These are phyloP conservation scores for Myotis davidii DNA, from an alignment of 2,113 vertebrate species.

Conservation along the genomic window DNA sequence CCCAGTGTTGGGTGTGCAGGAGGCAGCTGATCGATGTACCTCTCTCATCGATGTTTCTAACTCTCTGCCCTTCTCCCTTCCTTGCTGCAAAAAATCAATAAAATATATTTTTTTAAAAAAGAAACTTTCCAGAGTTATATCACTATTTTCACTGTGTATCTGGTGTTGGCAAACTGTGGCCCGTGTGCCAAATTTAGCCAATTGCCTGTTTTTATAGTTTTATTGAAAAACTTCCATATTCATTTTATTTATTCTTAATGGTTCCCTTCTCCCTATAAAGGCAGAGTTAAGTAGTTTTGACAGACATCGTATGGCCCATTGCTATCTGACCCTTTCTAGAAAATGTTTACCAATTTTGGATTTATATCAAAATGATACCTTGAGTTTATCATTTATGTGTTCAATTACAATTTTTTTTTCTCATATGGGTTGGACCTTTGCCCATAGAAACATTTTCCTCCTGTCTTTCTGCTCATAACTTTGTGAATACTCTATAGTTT, in stretches of 20 bases:
- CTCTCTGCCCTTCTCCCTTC: too few relatives aligned
- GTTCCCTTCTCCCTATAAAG: background rate
- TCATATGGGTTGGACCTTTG: background rate
- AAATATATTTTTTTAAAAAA: background rate
- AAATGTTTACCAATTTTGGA: background rate
- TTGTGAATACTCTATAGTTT: background rate
- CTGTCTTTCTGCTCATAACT: background rate
- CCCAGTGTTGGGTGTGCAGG: too few relatives aligned
- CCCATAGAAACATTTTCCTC: background rate
- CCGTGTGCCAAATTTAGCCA: background rate
- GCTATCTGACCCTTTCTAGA: background rate
- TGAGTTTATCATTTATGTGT: background rate
- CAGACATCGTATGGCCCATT: background rate
- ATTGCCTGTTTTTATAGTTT: background rate
- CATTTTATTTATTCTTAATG: background rate
- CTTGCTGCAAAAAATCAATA: too few relatives aligned
- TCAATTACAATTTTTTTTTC: background rate
- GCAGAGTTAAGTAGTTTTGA: background rate
- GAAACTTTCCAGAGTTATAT: background rate
- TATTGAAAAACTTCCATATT: background rate
- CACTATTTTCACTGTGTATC: background rate
- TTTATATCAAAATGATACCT: background rate
- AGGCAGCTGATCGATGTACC: too few relatives aligned
- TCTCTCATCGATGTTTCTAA: too few relatives aligned
- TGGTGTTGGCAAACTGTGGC: background rate